A percentile compares a stretch with the other conserved stretches of the same genome.
Evolutionary conservation across 2,797 vertebrate genomes (phyloP).

Genomic region (Coregonus suidteri): DNA sequence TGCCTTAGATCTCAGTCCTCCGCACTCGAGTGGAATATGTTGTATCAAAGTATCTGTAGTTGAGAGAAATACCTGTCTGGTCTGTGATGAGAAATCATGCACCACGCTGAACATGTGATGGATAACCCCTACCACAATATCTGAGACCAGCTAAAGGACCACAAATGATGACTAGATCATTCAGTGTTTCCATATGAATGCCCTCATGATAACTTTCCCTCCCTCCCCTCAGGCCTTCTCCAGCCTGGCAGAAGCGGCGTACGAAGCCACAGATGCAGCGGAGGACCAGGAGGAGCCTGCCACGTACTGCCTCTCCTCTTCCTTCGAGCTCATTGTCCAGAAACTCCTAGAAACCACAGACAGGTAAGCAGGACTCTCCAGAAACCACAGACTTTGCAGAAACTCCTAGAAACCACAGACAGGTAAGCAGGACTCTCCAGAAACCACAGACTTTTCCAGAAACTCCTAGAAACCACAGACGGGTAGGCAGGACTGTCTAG

Average conservation of each 20-base stretch:
- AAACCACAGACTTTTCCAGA: not conserved
- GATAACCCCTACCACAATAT: not conserved
- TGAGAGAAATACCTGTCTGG: not conserved
- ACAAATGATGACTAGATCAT: not conserved
- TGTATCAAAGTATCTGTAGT: not conserved
- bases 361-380: conserved; percentile 68
- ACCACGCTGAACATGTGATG: not conserved
- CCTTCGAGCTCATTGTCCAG: conserved; percentile 97
- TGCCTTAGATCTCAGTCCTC: no score
- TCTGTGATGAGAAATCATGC: no score
- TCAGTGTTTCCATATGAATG: not conserved
- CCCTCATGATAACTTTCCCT: not conserved
- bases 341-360: conserved; percentile 97
- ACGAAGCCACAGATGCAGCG: conserved; percentile 93
- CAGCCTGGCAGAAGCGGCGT: conserved; percentile 96
- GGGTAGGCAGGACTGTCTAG: not conserved
- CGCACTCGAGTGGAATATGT: no score
- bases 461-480: not conserved
- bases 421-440: conserved; percentile 20
- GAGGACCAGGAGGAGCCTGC: conserved; percentile 95
- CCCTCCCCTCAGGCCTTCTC: conserved; percentile 85
- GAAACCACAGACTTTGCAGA: conserved; percentile 70
- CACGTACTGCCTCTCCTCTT: conserved; percentile 95
- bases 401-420: conserved; percentile 95
- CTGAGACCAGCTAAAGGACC: conserved; percentile 4